Base-by-base conservation (phyloP, 2,113 vertebrate species). In the Barbus barbus region DNA sequence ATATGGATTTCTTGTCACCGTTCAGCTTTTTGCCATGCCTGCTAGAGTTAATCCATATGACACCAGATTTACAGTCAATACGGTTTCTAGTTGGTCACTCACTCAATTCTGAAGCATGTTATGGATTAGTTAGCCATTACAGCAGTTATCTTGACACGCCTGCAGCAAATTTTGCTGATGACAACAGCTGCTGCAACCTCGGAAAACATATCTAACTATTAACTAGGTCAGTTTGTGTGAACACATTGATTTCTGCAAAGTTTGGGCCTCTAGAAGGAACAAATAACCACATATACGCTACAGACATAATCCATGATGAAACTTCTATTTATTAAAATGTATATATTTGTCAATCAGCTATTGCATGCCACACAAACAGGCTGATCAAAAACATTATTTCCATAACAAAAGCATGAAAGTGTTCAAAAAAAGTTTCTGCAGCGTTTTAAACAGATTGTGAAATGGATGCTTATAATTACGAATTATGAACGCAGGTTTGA, bases 1-100 rank as follows among this genome's bases (percentile, higher is more conserved):
- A 81, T 81, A 81, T 81, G 58, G 78, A 81, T 81, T 81, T 67
- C 78, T 51, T 26, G 61, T 67, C 78, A 81, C 9, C 16, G 14
- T 48, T 20, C 13, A 31, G 24, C 38, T 31, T 67, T 65, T 80
- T 48, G 78, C 38, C 38, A 22, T 81, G 78, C 26, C 41, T 46
- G 6, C 33, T 44, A 61, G 14, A 79, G 56, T 18, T 79, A 79
- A 81, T 81, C 78, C 44, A 81, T 51, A 46, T 33, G 61, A 67
- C 41, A 31, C 61, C 61, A 81, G 78, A 81, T 67, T 51, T 81
- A 36, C 78, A 67, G 61, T 81, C 78, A 33, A 81, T 81, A 67
- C 0, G 24, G 31, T 81, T 67, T 81, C 41, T 81, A 81, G 78
- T 33, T 51, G 24, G 26, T 81, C 61, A 67, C 41, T 67, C 78